Conservation (phyloP, 2,797 vertebrate species). For the Naso thynnoides region DNA sequence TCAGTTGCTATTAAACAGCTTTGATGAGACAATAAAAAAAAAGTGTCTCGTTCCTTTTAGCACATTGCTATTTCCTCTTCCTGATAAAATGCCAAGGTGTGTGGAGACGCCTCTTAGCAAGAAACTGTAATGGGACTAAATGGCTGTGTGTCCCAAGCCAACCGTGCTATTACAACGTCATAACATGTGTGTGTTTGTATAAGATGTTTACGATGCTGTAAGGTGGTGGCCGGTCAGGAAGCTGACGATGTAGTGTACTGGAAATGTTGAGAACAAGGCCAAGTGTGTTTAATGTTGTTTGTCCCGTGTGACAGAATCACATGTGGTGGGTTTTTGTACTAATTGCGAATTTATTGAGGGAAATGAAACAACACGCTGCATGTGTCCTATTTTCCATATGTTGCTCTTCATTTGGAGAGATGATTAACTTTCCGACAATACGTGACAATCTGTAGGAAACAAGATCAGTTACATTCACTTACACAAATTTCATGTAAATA, state of each 20-base stretch:
- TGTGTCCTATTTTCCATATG: not conserved
- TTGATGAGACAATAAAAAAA: constrained; percentile 56
- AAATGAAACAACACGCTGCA: constrained; percentile 7
- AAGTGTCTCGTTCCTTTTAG: constrained; percentile 36
- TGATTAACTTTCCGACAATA: not conserved
- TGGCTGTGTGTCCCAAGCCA: constrained; percentile 25
- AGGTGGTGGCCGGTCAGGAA: constrained; percentile 48
- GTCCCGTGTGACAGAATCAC: constrained; percentile 5
- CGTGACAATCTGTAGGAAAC: not conserved
- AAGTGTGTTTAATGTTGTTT: constrained; percentile 8
- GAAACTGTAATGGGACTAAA: constrained; percentile 48
- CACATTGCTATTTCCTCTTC: constrained; percentile 48
- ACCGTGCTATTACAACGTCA: constrained; percentile 57
- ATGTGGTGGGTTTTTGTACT: not conserved
- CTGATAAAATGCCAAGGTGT: constrained; percentile 26
- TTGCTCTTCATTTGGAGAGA: not conserved
- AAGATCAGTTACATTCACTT: not conserved
- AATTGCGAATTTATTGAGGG: not conserved
- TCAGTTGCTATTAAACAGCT: constrained; percentile 37
- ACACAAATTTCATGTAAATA: not conserved
- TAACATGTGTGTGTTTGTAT: constrained; percentile 51
- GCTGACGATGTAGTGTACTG: constrained; percentile 28
- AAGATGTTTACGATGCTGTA: constrained; percentile 53
- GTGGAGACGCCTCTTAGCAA: constrained; percentile 37
- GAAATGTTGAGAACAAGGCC: constrained; percentile 3